Conservation (phyloP, 2,113 vertebrate genomes). For the Pardalotus punctatus region DNA sequence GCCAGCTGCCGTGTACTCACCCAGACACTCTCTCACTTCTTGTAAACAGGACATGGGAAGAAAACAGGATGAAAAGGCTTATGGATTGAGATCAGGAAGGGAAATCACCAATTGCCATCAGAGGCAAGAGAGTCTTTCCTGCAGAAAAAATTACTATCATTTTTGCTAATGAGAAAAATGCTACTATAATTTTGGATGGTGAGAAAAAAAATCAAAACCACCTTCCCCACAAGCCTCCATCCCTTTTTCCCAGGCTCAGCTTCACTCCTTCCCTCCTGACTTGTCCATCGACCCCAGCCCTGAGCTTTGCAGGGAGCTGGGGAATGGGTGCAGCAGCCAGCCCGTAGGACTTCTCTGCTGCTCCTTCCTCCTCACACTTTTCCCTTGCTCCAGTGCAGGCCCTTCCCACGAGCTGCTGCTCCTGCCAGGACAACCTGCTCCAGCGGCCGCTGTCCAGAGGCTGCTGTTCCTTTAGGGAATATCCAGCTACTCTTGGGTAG, state of each 20-base stretch:
- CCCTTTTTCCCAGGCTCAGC: not conserved
- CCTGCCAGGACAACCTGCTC: not conserved
- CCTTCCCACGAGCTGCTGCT: not conserved
- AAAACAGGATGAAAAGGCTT: not conserved
- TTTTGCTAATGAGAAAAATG: not conserved
- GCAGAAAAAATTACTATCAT: not conserved
- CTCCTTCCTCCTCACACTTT: not conserved
- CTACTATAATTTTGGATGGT: not conserved
- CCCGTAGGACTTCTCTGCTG: not conserved
- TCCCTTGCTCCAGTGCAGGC: not conserved
- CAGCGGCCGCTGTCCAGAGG: not conserved
- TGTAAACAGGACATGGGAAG: not conserved
- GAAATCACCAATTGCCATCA: not conserved
- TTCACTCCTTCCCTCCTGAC: not conserved
- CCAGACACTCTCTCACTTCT: not conserved
- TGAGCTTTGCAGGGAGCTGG: not conserved
- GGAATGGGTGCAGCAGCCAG: not conserved
- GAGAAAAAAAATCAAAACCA: not conserved
- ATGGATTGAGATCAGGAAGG: not conserved
- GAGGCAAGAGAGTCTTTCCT: not conserved
- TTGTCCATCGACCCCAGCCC: rapidly evolving
- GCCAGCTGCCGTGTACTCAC: not conserved
- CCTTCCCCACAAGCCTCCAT: not conserved
- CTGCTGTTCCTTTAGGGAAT: not conserved
- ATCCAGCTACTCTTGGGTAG: not conserved